These are phyloP conservation scores for rat (Rattus norvegicus) DNA, from an alignment of 2,113 vertebrate genomes.

Conservation along the genomic window DNA sequence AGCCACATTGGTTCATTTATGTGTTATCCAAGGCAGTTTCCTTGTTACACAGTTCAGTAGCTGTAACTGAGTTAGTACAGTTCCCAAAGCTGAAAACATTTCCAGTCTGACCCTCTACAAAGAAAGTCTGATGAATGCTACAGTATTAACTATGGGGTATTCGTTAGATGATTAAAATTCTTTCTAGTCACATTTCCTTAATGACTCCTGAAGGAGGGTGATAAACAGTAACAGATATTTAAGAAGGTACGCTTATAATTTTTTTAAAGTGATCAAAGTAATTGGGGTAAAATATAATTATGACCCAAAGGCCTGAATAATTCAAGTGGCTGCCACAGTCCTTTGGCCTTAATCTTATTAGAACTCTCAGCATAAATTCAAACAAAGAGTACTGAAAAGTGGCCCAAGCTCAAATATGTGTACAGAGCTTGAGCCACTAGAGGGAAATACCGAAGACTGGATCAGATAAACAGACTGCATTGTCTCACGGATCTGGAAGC, in stretches of 20 bases:
- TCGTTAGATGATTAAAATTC: slow-evolving; percentile 45
- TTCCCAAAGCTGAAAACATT: slow-evolving; percentile 49
- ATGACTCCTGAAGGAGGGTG: background rate
- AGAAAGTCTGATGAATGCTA: background rate
- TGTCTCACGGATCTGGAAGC: background rate
- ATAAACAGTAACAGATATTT: slow-evolving; percentile 7
- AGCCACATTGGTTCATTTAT: slow-evolving; percentile 1
- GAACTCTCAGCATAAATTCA: background rate
- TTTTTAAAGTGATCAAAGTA: background rate
- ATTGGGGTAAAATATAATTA: slow-evolving; percentile 27
- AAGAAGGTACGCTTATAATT: background rate
- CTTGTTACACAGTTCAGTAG: background rate
- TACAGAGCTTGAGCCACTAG: background rate
- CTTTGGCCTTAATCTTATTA: background rate
- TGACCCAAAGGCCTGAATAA: background rate
- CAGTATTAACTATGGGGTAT: background rate
- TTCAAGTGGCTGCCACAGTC: background rate
- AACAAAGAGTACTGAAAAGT: background rate
- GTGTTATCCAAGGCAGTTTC: background rate
- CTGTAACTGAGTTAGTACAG: background rate
- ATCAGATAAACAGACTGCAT: background rate
- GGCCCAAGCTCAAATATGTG: background rate
- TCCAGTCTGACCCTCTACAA: background rate
- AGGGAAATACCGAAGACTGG: background rate
- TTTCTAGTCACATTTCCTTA: slow-evolving; percentile 34